Conservation (phyloP, 2,113 vertebrate species). For the Hiodon tergisus region DNA sequence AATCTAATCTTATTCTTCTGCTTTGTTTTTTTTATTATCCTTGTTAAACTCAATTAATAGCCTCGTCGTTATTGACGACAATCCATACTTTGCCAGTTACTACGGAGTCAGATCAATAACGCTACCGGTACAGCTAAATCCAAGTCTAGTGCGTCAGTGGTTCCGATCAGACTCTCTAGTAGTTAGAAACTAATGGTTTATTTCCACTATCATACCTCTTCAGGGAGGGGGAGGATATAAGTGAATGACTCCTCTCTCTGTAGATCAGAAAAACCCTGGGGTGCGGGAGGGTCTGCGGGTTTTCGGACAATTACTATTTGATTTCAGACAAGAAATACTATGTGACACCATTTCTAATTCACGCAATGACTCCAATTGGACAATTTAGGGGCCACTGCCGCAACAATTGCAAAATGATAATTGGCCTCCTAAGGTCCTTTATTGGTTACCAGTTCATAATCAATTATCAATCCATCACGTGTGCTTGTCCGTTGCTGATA, state of each 20-base stretch:
- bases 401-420: too few relatives aligned
- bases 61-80: constrained; percentile 37
- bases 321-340: too few relatives aligned
- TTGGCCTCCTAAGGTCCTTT: too few relatives aligned
- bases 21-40: background rate
- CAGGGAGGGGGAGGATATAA: constrained; percentile 31
- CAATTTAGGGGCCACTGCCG: too few relatives aligned
- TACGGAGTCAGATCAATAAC: constrained; percentile 20
- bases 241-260: too few relatives aligned
- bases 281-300: constrained; percentile 56
- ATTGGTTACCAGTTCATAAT: too few relatives aligned
- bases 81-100: constrained; percentile 48
- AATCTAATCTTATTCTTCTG: background rate
- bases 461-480: too few relatives aligned
- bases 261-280: too few relatives aligned
- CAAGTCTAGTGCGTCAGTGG: constrained; percentile 15
- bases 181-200: constrained; percentile 36
- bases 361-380: too few relatives aligned
- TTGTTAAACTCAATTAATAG: constrained; percentile 39
- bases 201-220: constrained; percentile 49
- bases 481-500: too few relatives aligned
- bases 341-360: too few relatives aligned
- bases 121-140: constrained; percentile 35
- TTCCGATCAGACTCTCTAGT: constrained; percentile 34
- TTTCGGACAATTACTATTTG: too few relatives aligned